phyloP scores from a whole-genome alignment of 2,113 vertebrate genomes.

The Danionella cerebrum region DNA sequence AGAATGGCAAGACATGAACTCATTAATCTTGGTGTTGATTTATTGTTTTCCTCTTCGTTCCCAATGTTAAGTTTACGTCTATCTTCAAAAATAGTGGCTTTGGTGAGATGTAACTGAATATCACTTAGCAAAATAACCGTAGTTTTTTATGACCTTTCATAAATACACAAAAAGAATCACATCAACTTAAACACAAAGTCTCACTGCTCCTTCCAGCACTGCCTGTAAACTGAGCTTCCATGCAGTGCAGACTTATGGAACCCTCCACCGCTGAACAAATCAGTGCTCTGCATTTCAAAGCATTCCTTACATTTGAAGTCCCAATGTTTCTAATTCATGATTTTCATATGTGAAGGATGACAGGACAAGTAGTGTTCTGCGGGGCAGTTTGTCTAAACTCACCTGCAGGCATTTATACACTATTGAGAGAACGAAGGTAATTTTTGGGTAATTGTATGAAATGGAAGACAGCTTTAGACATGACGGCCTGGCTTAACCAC shows the following conservation, averaged over 20 bases:
- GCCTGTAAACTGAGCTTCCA: neutral
- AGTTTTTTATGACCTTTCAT: too few relatives aligned
- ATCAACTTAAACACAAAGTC: too few relatives aligned
- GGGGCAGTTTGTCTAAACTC: conserved; percentile 45
- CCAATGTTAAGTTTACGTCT: too few relatives aligned
- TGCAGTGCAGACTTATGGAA: neutral
- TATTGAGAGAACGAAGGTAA: conserved; percentile 63
- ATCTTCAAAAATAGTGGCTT: too few relatives aligned
- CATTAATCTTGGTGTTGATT: too few relatives aligned
- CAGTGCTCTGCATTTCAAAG: conserved; percentile 37
- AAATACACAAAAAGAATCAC: too few relatives aligned
- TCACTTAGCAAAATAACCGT: too few relatives aligned
- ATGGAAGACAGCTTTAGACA: conserved; percentile 47
- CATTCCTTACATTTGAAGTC: conserved; percentile 21
- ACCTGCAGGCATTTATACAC: conserved; percentile 65
- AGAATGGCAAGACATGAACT: too few relatives aligned
- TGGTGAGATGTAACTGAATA: too few relatives aligned
- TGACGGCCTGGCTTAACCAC: conserved; percentile 32
- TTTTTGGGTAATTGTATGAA: conserved; percentile 63
- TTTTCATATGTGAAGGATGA: conserved; percentile 54
- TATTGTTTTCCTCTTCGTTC: too few relatives aligned
- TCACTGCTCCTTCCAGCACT: too few relatives aligned
- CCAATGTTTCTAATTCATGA: neutral
- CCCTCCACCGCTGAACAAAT: neutral
- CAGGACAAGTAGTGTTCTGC: conserved; percentile 51